phyloP scores from a whole-genome alignment of 2,113 vertebrate species.

The Cyprinodon tularosa region DNA sequence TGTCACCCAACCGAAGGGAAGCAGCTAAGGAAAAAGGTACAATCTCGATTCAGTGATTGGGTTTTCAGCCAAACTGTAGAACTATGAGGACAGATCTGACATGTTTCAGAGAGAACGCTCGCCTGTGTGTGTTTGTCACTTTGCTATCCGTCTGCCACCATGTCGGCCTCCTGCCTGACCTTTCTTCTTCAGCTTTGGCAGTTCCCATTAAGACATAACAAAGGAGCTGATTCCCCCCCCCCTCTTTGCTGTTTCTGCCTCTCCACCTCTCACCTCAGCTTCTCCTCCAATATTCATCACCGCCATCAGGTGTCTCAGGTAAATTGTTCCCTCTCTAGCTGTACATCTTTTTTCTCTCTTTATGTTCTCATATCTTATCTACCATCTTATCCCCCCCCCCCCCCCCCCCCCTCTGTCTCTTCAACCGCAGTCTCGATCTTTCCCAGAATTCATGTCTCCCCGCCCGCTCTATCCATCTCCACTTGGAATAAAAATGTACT shows the following conservation, averaged over 20 bases:
- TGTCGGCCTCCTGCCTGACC: slow-evolving; percentile 49
- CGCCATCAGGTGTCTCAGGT: slow-evolving; percentile 23
- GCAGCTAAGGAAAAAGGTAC: neutral
- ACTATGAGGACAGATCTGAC: neutral
- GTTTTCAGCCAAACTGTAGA: neutral
- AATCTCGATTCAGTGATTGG: neutral
- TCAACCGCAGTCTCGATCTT: neutral
- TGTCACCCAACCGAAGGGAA: too few relatives aligned
- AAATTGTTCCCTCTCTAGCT: slow-evolving; percentile 26
- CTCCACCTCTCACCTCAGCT: slow-evolving; percentile 4
- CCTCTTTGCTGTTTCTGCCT: slow-evolving; percentile 25
- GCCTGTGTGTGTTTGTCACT: neutral
- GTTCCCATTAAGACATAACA: slow-evolving; percentile 65
- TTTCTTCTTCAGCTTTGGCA: slow-evolving; percentile 61
- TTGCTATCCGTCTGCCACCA: slow-evolving; percentile 27
- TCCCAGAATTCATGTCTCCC: neutral
- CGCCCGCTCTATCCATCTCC: slow-evolving; percentile 3
- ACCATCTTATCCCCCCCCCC: neutral
- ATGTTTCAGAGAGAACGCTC: neutral
- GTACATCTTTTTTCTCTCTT: slow-evolving; percentile 3
- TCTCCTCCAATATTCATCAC: slow-evolving; percentile 65
- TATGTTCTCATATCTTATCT: neutral
- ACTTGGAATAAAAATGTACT: slow-evolving; percentile 38
- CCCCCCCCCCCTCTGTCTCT: neutral
- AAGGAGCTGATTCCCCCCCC: slow-evolving; percentile 58